phyloP scores from a whole-genome alignment of 2,113 vertebrate species.

The Nyctereutes procyonoides region DNA sequence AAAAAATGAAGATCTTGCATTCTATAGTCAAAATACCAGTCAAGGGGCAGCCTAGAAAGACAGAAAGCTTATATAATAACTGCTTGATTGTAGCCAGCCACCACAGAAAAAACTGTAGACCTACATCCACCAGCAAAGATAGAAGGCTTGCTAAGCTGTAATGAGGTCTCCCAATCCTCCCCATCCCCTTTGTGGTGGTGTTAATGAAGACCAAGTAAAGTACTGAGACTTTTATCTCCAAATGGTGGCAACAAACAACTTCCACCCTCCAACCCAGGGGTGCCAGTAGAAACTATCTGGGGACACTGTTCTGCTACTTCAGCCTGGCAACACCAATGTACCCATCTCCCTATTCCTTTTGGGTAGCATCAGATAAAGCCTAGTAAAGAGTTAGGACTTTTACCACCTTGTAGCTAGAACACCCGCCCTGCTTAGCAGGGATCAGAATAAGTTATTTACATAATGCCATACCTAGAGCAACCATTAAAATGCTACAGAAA shows the following conservation, averaged over 20 bases:
- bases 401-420: background rate
- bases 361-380: background rate
- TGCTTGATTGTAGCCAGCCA: background rate
- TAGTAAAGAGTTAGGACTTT: background rate
- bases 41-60: background rate
- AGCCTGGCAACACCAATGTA: background rate
- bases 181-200: background rate
- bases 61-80: background rate
- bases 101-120: background rate
- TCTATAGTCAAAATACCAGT: background rate
- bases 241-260: background rate
- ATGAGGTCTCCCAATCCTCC: background rate
- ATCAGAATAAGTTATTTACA: background rate
- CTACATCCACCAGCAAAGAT: background rate
- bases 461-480: background rate
- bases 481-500: background rate
- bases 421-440: background rate
- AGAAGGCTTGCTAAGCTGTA: background rate
- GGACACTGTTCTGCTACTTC: background rate
- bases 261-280: background rate
- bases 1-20: background rate
- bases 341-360: background rate
- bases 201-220: background rate
- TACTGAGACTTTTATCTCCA: background rate
- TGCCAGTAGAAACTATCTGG: background rate